Evolutionary conservation across 1,140 invertebrate species (phyloP).

Genomic region (Cryptotermes secundus): DNA sequence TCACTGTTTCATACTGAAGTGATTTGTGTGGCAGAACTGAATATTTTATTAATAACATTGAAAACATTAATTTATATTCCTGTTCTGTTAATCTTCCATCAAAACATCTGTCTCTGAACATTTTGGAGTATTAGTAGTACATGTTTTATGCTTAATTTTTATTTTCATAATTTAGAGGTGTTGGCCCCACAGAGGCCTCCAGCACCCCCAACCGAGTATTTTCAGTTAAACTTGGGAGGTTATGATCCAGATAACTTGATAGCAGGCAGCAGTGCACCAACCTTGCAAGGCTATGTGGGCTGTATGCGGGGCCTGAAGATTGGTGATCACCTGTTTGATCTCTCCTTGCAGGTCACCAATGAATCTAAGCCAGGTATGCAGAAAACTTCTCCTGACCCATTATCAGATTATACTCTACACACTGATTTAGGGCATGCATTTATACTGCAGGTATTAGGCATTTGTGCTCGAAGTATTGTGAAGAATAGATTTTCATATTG

Average conservation of each 20-base stretch:
- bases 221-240: conserved; percentile 81
- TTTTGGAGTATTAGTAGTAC: neutral
- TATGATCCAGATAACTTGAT: conserved; percentile 73
- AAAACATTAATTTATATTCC: no score
- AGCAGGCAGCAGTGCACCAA: conserved; percentile 58
- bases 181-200: conserved; percentile 80
- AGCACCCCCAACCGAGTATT: conserved; percentile 79
- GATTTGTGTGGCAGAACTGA: no score
- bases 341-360: conserved; percentile 70
- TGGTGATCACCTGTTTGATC: conserved; percentile 72
- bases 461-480: no score
- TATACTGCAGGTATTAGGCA: no score
- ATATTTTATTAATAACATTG: no score
- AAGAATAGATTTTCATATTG: no score
- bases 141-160: conserved; percentile 1
- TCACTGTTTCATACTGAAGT: no score
- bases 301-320: conserved; percentile 88
- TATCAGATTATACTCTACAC: no score
- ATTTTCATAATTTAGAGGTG: conserved; percentile 61
- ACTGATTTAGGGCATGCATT: no score
- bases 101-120: no score
- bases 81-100: no score
- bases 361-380: conserved; percentile 56
- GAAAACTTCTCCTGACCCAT: no score
- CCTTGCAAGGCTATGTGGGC: conserved; percentile 76